These are phyloP conservation scores for Orthosia gothica DNA, from an alignment of 2,888 invertebrate species.

Conservation along the genomic window DNA sequence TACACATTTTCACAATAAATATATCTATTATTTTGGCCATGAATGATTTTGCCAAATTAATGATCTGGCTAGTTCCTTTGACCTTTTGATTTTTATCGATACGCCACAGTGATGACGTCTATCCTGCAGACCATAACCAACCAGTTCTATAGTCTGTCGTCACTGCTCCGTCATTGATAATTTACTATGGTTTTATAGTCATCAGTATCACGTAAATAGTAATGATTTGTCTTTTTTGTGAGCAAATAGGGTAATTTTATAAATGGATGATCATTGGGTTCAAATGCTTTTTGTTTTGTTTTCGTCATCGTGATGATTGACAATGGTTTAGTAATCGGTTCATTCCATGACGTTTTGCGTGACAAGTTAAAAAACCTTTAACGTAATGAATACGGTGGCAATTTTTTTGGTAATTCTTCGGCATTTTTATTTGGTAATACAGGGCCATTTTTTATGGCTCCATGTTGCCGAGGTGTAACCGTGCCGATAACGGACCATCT, in stretches of 20 bases:
- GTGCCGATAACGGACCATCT: too few relatives aligned
- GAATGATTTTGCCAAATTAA: background rate
- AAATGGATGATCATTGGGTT: background rate
- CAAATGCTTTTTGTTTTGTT: background rate
- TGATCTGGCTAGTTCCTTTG: background rate
- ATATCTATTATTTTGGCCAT: too few relatives aligned
- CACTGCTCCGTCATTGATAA: slow-evolving; percentile 50
- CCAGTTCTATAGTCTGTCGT: slow-evolving; percentile 18
- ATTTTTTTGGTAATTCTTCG: background rate
- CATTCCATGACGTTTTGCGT: background rate
- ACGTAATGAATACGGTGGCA: background rate
- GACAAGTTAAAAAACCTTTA: background rate
- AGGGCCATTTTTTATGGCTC: too few relatives aligned
- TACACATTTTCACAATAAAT: too few relatives aligned
- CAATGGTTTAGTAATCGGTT: background rate
- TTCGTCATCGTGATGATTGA: slow-evolving; percentile 7
- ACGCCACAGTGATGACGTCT: slow-evolving; percentile 39
- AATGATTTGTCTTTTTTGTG: slow-evolving; percentile 14
- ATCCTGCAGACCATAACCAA: slow-evolving; percentile 11
- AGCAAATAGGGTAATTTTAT: background rate
- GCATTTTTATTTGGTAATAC: too few relatives aligned
- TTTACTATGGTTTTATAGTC: slow-evolving; percentile 31
- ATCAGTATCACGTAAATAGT: slow-evolving; percentile 23
- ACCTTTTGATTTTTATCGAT: slow-evolving; percentile 22
- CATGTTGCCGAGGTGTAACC: too few relatives aligned